These are phyloP conservation scores for Noctua janthe DNA, from an alignment of 2,888 invertebrate genomes.

Conservation along the genomic window DNA sequence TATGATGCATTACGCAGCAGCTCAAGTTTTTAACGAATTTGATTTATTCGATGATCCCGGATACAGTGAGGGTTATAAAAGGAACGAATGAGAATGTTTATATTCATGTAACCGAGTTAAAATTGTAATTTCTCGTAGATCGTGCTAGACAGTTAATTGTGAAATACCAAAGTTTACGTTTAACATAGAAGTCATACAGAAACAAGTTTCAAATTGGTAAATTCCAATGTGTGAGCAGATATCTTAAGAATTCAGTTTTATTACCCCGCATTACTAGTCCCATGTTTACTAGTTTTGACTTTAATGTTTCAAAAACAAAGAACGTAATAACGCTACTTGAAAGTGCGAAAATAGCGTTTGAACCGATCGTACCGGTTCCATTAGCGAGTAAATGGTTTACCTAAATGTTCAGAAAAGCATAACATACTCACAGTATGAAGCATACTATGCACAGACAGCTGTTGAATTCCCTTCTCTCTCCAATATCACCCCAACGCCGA, in stretches of 20 bases:
- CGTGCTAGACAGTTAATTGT: too few species aligned
- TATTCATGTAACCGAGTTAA: not conserved
- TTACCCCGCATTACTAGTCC: slow-evolving; percentile 2
- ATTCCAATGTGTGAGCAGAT: not conserved
- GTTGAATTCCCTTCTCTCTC: slow-evolving; percentile 79
- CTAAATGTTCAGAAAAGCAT: slow-evolving; percentile 46
- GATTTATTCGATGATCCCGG: not conserved
- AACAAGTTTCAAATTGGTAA: slow-evolving; percentile 7
- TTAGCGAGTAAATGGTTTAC: slow-evolving; percentile 13
- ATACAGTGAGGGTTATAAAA: not conserved
- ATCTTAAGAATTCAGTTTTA: slow-evolving; percentile 16
- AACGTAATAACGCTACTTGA: not conserved
- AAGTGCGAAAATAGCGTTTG: not conserved
- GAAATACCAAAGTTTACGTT: not conserved
- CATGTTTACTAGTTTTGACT: slow-evolving; percentile 48
- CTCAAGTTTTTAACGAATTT: not conserved
- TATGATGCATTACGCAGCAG: slow-evolving; percentile 6
- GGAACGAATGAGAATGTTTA: not conserved
- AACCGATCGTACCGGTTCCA: not conserved
- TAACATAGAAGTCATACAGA: not conserved
- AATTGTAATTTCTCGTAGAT: not conserved
- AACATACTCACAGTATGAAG: slow-evolving; percentile 86
- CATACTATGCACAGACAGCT: slow-evolving; percentile 88
- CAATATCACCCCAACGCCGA: slow-evolving; percentile 77
- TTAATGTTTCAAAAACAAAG: slow-evolving; percentile 49